A percentile compares a stretch with the other conserved stretches of the same genome.
phyloP scores from a whole-genome alignment of 1,140 invertebrate species.

The Cyclina sinensis region DNA sequence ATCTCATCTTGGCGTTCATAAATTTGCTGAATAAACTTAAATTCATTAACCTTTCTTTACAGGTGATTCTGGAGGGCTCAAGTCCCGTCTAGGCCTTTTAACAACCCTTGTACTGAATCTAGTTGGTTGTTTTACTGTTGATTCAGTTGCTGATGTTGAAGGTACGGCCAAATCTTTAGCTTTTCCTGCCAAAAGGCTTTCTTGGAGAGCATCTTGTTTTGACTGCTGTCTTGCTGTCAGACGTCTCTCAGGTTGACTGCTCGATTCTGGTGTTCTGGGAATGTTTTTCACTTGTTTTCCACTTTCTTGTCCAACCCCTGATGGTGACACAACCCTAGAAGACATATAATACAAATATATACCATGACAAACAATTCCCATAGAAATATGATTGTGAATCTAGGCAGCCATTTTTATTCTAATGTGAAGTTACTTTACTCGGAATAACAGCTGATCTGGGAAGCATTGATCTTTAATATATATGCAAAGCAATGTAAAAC shows the following conservation, averaged over 20 bases:
- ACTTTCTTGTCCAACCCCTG: background rate
- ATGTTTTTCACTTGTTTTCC: slow-evolving; percentile 54
- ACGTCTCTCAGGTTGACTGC: background rate
- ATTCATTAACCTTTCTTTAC: slow-evolving; percentile 79
- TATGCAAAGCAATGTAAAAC: too few relatives aligned
- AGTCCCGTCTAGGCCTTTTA: slow-evolving; percentile 75
- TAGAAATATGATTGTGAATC: background rate
- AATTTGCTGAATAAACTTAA: too few relatives aligned
- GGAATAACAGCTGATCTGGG: too few relatives aligned
- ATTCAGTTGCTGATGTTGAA: slow-evolving; percentile 30
- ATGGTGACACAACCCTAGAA: slow-evolving; percentile 7
- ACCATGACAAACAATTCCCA: background rate
- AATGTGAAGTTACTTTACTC: background rate
- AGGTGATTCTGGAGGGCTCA: slow-evolving; percentile 78
- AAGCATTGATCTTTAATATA: too few relatives aligned
- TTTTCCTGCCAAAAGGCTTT: background rate
- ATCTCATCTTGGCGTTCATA: too few relatives aligned
- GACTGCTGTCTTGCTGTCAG: slow-evolving; percentile 43
- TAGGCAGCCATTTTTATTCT: slow-evolving; percentile 18
- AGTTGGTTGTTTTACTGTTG: slow-evolving; percentile 68
- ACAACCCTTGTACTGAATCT: slow-evolving; percentile 72
- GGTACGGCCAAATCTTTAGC: background rate
- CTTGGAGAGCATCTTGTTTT: slow-evolving; percentile 36
- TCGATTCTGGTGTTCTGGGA: slow-evolving; percentile 41
- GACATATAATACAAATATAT: background rate